A percentile compares a stretch with the other conserved stretches of the same genome.
Evolutionary conservation across 2,113 vertebrate species (phyloP).

Genomic region (Isurus oxyrinchus): DNA sequence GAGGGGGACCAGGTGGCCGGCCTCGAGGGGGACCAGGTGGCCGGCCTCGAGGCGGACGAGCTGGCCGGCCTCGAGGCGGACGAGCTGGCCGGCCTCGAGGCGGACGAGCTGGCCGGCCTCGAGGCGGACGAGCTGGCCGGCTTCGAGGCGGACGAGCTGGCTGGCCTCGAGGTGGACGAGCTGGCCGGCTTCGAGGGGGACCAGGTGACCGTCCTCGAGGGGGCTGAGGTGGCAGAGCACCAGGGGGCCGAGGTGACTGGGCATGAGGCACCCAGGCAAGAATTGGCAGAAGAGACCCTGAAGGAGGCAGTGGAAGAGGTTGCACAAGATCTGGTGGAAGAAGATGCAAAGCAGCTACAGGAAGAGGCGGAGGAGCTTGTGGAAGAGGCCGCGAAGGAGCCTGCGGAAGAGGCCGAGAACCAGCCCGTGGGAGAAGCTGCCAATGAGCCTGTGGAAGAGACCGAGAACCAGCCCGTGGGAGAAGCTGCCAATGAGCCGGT

Average conservation of each 20-base stretch:
- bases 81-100: too few relatives aligned
- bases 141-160: background rate
- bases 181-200: background rate
- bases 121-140: too few relatives aligned
- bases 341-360: too few relatives aligned
- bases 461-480: accelerated
- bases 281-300: background rate
- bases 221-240: background rate
- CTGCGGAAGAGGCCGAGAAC: too few relatives aligned
- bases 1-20: background rate
- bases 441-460: background rate
- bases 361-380: background rate
- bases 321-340: too few relatives aligned
- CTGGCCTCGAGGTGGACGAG: background rate
- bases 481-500: background rate
- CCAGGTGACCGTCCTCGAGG: background rate
- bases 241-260: background rate
- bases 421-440: background rate
- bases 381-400: too few relatives aligned
- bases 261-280: background rate
- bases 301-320: too few relatives aligned
- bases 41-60: too few relatives aligned
- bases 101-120: too few relatives aligned
- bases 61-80: too few relatives aligned
- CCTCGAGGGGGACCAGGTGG: background rate